Evolutionary conservation across 2,113 vertebrate species (phyloP).

Genomic region (Larimichthys polyactis): DNA sequence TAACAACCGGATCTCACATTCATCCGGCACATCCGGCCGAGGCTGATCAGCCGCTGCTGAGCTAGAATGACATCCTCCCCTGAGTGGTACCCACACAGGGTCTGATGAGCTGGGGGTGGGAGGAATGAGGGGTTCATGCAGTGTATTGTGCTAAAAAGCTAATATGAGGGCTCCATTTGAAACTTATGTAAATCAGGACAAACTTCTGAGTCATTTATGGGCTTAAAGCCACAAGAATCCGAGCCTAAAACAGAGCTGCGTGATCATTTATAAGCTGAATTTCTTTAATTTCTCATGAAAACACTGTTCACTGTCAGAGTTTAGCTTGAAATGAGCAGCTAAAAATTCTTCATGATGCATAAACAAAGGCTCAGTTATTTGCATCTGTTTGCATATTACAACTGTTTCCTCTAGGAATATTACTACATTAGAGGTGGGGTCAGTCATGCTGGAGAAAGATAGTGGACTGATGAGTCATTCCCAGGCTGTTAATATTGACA

Average conservation of each 20-base stretch:
- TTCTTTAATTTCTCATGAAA: too few species aligned
- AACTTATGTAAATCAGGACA: background rate
- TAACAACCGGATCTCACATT: constrained; percentile 41
- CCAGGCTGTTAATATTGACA: too few species aligned
- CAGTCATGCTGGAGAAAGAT: too few species aligned
- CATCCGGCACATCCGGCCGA: constrained; percentile 13
- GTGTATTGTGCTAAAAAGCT: background rate
- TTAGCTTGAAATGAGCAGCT: background rate
- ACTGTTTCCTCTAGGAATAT: background rate
- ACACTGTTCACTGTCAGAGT: background rate
- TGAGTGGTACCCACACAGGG: constrained; percentile 8
- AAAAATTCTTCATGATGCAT: too few species aligned
- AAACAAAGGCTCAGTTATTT: background rate
- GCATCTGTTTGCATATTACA: too few species aligned
- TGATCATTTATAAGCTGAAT: too few species aligned
- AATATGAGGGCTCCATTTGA: background rate
- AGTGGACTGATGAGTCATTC: too few species aligned
- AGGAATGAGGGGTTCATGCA: background rate
- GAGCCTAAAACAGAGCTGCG: background rate
- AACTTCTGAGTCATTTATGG: background rate
- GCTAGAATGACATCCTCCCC: constrained; percentile 17
- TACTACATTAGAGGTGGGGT: too few species aligned
- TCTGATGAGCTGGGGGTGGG: background rate
- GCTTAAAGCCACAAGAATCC: background rate
- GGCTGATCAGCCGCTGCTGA: constrained; percentile 1